Conservation (phyloP, 1,140 invertebrate genomes). For the Lineus longissimus region DNA sequence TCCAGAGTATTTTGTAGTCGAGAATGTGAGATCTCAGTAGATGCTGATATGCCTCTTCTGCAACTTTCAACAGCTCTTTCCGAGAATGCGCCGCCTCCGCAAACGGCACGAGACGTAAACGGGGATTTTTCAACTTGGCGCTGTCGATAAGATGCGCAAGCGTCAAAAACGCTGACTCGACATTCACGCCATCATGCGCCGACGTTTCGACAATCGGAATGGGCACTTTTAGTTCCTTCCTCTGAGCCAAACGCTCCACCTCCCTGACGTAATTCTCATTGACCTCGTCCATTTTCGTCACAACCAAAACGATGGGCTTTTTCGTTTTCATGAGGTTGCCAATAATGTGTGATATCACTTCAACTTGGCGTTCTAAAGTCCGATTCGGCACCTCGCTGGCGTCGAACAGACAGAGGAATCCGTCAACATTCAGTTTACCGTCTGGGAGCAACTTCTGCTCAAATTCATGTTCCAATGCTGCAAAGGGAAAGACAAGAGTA, state of each 20-base stretch:
- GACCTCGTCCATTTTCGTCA: constrained; percentile 94
- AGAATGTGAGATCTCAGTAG: constrained; percentile 55
- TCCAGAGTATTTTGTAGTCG: constrained; percentile 83
- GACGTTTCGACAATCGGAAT: constrained; percentile 92
- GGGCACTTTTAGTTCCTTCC: constrained; percentile 85
- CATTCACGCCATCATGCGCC: constrained; percentile 94
- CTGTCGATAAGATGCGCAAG: constrained; percentile 88
- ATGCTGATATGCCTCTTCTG: constrained; percentile 42
- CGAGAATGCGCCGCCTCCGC: constrained; percentile 78
- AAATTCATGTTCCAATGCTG: constrained; percentile 71
- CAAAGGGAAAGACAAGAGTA: constrained; percentile 15
- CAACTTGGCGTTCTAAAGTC: constrained; percentile 67
- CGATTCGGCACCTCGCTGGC: constrained; percentile 81
- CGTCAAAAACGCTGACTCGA: constrained; percentile 88
- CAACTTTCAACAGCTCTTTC: constrained; percentile 79
- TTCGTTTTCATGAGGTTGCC: constrained; percentile 61
- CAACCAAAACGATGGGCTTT: constrained; percentile 90
- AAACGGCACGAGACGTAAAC: constrained; percentile 76
- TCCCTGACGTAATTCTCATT: constrained; percentile 83
- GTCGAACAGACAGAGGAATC: constrained; percentile 94
- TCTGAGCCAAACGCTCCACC: constrained; percentile 78
- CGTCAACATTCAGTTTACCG: constrained; percentile 89
- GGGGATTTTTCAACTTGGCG: constrained; percentile 59
- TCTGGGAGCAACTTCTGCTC: constrained; percentile 91
- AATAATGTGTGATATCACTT: constrained; percentile 45